Base-by-base conservation (phyloP, 2,888 invertebrate species). In the Nebria salina region DNA sequence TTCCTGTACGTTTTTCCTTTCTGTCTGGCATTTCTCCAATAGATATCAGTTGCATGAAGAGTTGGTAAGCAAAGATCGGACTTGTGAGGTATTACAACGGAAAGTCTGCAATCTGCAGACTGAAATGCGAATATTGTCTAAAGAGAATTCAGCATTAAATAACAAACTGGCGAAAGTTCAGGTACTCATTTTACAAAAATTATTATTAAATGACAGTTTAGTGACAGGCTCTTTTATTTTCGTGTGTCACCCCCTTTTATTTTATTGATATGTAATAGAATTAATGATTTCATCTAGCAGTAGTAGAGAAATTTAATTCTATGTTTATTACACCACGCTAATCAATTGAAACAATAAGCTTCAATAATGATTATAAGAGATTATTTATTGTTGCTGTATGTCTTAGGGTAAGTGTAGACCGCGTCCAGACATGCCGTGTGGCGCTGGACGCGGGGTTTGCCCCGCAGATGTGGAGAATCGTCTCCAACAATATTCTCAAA, bases 31-130 rank as follows among this genome's bases (percentile, higher is more conserved):
- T 42, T 43, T 43, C 65, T 43, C 43, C 7, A 88, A 26, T 87
- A 93, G 93, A 86, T 93, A 92, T 85, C 90, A 92, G 84, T 87
- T 93, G 83, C 93, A 93, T 85, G 92, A 93, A 85, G 93, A 93
- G 84, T 85, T 93, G 82, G 89, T 93, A 87, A 91, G 91, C 65
- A 93, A 93, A 84, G 93, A 94, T 84, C 91, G 92, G 84, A 91
- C 91, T 15, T 88, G 93, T 83, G 93, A 93, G 85, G 91, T 90
- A 7, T 90, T 93, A 66, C 91, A 93, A 80, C 90, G 91, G 75
- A 93, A 93, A 87, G 89, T 94, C 83, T 91, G 91, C 84, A 89
- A 91, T 72, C 88, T 94, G 75, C 93, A 93, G 84, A 91, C 91
- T 72, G 93, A 94, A 87, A 89, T 94, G 87, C 91, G 92, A 86